Evolutionary conservation across 2,888 invertebrate species (phyloP).

Genomic region (Drosophila anomalata): DNA sequence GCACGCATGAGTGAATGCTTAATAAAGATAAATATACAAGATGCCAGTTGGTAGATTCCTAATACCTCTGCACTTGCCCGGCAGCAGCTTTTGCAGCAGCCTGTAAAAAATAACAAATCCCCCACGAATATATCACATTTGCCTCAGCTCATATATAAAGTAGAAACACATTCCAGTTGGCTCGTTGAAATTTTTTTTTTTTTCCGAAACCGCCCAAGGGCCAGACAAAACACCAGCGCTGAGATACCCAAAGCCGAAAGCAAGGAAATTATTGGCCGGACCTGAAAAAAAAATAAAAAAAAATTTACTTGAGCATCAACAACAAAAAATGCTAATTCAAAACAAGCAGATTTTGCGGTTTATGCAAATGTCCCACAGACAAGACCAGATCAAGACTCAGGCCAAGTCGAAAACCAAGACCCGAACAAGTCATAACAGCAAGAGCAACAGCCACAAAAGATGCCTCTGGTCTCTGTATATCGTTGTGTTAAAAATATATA

Average conservation of each 20-base stretch:
- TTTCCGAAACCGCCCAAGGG: slow-evolving; percentile 37
- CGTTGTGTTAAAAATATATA: slow-evolving; percentile 42
- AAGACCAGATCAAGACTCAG: slow-evolving; percentile 24
- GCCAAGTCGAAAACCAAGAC: slow-evolving; percentile 24
- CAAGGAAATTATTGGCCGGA: slow-evolving; percentile 62
- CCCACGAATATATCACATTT: slow-evolving; percentile 39
- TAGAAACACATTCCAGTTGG: slow-evolving; percentile 10
- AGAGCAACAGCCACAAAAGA: slow-evolving; percentile 39
- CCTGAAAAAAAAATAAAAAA: slow-evolving; percentile 16
- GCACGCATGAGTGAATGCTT: slow-evolving; percentile 74
- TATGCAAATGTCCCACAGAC: slow-evolving; percentile 63
- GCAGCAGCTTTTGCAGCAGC: slow-evolving; percentile 27
- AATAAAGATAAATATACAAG: slow-evolving; percentile 75
- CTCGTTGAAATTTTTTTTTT: slow-evolving; percentile 16
- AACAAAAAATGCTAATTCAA: slow-evolving; percentile 69
- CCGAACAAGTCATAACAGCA: slow-evolving; percentile 44
- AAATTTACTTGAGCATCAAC: slow-evolving; percentile 45
- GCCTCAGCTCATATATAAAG: slow-evolving; percentile 32
- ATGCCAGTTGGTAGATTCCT: slow-evolving; percentile 34
- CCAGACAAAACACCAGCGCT: slow-evolving; percentile 5
- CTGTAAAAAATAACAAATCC: slow-evolving; percentile 32
- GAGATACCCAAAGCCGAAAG: slow-evolving; percentile 4
- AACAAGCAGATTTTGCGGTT: slow-evolving; percentile 77
- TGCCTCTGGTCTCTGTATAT: slow-evolving; percentile 23
- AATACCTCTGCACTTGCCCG: slow-evolving; percentile 27